A percentile compares a stretch with the other conserved stretches of the same genome.
Conservation (phyloP, 2,113 vertebrate species). For the Myanophis thanlyinensis region DNA sequence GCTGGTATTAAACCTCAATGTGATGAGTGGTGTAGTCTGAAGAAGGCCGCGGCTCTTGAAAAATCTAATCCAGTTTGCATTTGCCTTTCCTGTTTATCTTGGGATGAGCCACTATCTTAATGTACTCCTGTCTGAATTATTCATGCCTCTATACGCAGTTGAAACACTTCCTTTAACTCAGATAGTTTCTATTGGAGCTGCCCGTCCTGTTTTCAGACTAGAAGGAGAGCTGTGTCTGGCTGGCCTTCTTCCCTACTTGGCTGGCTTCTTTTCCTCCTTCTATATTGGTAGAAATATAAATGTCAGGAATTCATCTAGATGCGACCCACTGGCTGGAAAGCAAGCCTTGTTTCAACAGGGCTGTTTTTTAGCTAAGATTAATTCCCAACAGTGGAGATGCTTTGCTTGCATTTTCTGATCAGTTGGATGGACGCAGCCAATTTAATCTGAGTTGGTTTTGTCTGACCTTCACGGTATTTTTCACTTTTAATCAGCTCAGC, state of each 20-base stretch:
- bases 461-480: neutral
- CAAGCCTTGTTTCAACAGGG: neutral
- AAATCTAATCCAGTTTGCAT: neutral
- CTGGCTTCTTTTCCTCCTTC: accelerated
- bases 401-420: neutral
- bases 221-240: neutral
- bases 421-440: neutral
- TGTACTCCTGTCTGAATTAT: neutral
- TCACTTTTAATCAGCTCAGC: neutral
- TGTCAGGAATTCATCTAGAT: neutral
- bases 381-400: neutral
- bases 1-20: no score
- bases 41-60: neutral
- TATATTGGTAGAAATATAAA: neutral
- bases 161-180: neutral
- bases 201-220: neutral
- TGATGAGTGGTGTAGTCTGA: neutral
- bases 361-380: neutral
- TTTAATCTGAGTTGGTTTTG: neutral
- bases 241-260: neutral
- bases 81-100: no score
- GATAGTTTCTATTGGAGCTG: neutral
- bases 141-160: accelerated
- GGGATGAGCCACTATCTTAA: neutral
- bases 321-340: accelerated